These are phyloP conservation scores for Actenoides hombroni DNA, from an alignment of 2,113 vertebrate genomes.

Conservation along the genomic window DNA sequence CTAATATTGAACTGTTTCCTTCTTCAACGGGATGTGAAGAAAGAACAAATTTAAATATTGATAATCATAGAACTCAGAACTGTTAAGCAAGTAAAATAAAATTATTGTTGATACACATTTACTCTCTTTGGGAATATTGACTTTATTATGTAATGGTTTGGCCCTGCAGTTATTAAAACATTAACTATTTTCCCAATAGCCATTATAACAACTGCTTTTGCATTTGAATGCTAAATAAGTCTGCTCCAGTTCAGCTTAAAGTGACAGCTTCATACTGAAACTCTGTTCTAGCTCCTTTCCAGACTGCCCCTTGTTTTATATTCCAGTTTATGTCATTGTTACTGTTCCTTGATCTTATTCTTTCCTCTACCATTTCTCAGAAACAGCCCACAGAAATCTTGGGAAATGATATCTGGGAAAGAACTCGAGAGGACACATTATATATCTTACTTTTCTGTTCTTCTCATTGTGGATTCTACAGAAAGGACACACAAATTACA, in stretches of 20 bases:
- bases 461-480: not conserved
- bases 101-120: not conserved
- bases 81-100: not conserved
- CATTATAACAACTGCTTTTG: not conserved
- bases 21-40: not conserved
- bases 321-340: not conserved
- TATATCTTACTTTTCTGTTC: not conserved
- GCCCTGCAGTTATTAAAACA: slow-evolving; percentile 18
- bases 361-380: not conserved
- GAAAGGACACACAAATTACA: not conserved
- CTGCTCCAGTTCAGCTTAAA: not conserved
- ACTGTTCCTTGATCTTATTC: not conserved
- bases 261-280: not conserved
- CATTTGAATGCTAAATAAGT: not conserved
- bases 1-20: not conserved
- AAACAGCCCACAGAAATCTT: not conserved
- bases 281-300: not conserved
- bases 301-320: not conserved
- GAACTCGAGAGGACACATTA: fast-evolving
- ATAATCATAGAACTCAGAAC: not conserved
- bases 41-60: not conserved
- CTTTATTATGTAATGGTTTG: slow-evolving; percentile 1
- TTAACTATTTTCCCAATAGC: not conserved
- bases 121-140: not conserved
- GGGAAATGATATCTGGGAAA: not conserved